Conservation (phyloP, 2,797 vertebrate genomes). For the Poeciliopsis turneri region DNA sequence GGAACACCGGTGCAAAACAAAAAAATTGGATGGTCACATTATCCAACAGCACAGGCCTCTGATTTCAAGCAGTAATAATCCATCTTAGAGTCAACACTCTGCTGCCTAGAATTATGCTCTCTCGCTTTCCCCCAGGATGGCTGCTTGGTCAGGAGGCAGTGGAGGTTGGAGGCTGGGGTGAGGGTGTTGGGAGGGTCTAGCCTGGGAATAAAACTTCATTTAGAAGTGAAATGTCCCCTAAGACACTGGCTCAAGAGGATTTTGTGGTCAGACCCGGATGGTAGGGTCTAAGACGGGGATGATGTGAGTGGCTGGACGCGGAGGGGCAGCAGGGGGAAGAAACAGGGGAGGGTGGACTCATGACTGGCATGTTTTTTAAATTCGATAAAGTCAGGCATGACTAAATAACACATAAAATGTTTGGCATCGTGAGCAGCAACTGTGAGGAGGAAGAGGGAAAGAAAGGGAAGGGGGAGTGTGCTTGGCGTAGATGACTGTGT, state of each 20-base stretch:
- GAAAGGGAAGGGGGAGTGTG: slow-evolving; percentile 40
- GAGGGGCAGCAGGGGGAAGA: background rate
- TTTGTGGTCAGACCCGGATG: slow-evolving; percentile 62
- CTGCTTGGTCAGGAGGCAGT: slow-evolving; percentile 56
- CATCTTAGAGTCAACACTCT: slow-evolving; percentile 78
- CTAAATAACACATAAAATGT: slow-evolving; percentile 82
- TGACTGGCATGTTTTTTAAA: slow-evolving; percentile 78
- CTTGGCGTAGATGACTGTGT: slow-evolving; percentile 56
- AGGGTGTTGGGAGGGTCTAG: slow-evolving; percentile 7
- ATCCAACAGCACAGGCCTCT: slow-evolving; percentile 72
- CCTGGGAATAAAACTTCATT: slow-evolving; percentile 73
- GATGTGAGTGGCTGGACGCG: slow-evolving; percentile 28
- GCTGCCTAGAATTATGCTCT: slow-evolving; percentile 74
- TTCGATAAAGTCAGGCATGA: slow-evolving; percentile 81
- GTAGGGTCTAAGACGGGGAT: slow-evolving; percentile 38
- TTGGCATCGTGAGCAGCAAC: slow-evolving; percentile 70
- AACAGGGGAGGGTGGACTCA: slow-evolving; percentile 31
- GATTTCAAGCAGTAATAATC: slow-evolving; percentile 83
- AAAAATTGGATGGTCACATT: slow-evolving; percentile 53
- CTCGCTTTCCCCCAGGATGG: slow-evolving; percentile 55
- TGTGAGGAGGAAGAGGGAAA: slow-evolving; percentile 42
- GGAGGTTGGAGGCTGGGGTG: background rate
- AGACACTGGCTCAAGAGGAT: slow-evolving; percentile 59
- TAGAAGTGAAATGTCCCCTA: slow-evolving; percentile 70
- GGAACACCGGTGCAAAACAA: slow-evolving; percentile 33